phyloP scores from a whole-genome alignment of 1,140 invertebrate species.

The Drosophila kepulauana region DNA sequence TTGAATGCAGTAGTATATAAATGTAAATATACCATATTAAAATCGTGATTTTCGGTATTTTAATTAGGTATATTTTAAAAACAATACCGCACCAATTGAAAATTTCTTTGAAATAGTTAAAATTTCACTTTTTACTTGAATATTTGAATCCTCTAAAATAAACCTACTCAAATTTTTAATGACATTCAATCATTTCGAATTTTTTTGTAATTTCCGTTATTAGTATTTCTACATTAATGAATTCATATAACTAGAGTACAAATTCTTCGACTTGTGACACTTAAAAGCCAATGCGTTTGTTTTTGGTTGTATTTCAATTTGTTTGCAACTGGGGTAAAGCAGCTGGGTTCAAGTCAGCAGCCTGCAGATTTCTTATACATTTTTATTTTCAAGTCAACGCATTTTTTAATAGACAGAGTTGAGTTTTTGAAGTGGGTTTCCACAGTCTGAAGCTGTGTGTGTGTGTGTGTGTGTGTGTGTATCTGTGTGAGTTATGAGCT shows the following conservation, averaged over 20 bases:
- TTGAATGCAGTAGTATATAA: no score
- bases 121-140: no score
- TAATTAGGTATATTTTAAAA: no score
- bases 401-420: conserved; percentile 75
- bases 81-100: no score
- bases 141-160: no score
- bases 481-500: conserved; percentile 69
- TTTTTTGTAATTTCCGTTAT: no score
- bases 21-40: no score
- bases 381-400: conserved; percentile 41
- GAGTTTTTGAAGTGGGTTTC: conserved; percentile 74
- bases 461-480: conserved; percentile 43
- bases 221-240: no score
- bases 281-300: conserved; percentile 10
- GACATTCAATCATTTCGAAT: no score
- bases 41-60: no score
- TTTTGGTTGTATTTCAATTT: conserved; percentile 57
- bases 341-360: conserved; percentile 25
- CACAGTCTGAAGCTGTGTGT: conserved; percentile 36
- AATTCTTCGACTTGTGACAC: neutral
- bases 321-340: conserved; percentile 9
- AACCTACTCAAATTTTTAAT: no score
- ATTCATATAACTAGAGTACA: neutral
- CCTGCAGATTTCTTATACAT: conserved; percentile 23
- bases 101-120: no score